Base-by-base conservation (phyloP, 92 coral and sea anemone genomes). In the Virgularia gustaviana region DNA sequence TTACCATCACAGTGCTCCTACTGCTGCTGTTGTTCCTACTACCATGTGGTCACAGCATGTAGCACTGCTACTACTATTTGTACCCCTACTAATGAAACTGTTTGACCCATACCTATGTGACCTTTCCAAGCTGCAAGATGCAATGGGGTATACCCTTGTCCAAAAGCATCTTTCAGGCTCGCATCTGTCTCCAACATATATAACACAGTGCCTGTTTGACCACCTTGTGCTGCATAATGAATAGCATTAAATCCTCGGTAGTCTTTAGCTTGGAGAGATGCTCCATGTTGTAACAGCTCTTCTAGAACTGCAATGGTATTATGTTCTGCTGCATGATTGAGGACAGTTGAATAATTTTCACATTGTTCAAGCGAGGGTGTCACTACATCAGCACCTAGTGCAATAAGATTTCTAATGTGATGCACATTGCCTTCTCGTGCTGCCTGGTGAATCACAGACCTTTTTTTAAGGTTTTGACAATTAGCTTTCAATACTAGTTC, bases 141-240 rank as follows among this genome's bases (percentile, higher is more conserved):
- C 34, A 71, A 34, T 24, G 77, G 77, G 2, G 77, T 36, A 35
- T 54, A 71, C 24, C 77, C 66, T 38, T 65, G 9, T 4, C 51
- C 52, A 12, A 22, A 18, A 63, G 58, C 31, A 39, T 55, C 65
- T 36, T 37, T 54, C 42, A 71, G 58, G 42, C 77, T 54, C 25
- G 16, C 35, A 25, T 71, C 77, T 35, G 55, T 55, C 65, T 71
- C 49, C 53, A 71, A 11, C 25, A 71, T 38, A 25, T 71, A 71
- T 36, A 36, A 55, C 20, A 71, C 24, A 1, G 25, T 19, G 12
- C 51, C 5, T 6, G 77, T 71, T 41, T 71, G 35, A 34, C 77
- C 77, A 55, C 18, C 20, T 54, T 55, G 55, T 35, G 77, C 77
- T 12, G 77, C 47, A 55, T 54, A 55, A 36, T 71, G 77, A 1